Percentiles rank a stretch among this genome's conserved stretches.
Conservation (phyloP, 2,113 vertebrate genomes). For the Rhea americana region DNA sequence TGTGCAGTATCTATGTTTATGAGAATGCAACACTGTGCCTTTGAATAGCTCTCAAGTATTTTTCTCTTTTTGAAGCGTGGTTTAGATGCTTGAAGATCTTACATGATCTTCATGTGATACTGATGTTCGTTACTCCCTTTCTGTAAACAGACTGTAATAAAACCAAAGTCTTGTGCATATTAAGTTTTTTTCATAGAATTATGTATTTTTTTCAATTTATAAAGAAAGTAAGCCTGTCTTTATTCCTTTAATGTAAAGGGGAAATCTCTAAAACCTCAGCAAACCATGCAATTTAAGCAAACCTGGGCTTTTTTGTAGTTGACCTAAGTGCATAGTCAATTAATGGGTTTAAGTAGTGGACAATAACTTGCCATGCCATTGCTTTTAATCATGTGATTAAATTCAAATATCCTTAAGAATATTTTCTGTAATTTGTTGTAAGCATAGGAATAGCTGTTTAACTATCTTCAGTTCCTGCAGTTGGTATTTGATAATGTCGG, state of each 20-base stretch:
- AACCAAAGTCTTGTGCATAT: background rate
- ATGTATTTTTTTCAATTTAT: background rate
- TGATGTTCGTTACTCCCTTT: background rate
- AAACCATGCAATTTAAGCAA: background rate
- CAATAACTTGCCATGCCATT: background rate
- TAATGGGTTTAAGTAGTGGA: background rate
- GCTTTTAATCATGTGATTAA: background rate
- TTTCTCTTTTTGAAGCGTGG: background rate
- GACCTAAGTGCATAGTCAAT: background rate
- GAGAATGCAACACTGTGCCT: background rate
- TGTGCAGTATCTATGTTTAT: background rate
- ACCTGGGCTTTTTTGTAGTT: background rate
- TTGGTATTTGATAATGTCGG: background rate
- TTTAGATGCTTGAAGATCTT: background rate
- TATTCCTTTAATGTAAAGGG: background rate
- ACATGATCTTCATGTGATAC: background rate
- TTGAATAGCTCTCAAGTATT: background rate
- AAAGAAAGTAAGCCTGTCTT: background rate
- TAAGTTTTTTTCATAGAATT: background rate
- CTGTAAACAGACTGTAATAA: background rate
- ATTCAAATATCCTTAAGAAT: background rate
- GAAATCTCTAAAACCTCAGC: background rate
- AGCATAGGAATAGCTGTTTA: background rate
- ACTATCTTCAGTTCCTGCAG: background rate
- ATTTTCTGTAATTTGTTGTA: background rate